Conservation (phyloP, 1,140 invertebrate genomes). For the Ceratina calcarata region DNA sequence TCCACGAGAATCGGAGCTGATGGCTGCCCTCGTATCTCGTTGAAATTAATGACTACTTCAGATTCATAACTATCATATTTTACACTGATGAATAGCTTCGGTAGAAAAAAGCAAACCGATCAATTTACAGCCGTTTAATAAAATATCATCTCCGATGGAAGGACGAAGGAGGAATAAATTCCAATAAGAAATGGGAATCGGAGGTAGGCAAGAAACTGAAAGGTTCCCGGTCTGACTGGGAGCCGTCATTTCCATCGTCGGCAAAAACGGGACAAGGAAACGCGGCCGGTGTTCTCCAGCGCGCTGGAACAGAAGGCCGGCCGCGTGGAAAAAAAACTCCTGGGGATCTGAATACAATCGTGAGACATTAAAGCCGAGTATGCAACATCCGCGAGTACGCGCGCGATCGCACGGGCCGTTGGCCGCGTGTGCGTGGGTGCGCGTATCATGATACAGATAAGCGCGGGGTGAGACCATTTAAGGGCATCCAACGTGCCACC, state of each 20-base stretch:
- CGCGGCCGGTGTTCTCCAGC: conserved; percentile 13
- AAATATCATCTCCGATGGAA: too few relatives aligned
- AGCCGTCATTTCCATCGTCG: conserved; percentile 16
- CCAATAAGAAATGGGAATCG: too few relatives aligned
- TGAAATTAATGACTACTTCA: not conserved
- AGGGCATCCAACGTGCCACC: conserved; percentile 51
- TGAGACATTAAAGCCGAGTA: conserved; percentile 48
- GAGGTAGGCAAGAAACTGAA: too few relatives aligned
- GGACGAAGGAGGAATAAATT: too few relatives aligned
- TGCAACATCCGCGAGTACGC: conserved; percentile 36
- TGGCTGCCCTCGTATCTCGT: too few relatives aligned
- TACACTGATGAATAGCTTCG: too few relatives aligned
- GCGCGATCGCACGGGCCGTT: conserved; percentile 1
- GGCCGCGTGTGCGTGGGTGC: conserved; percentile 44
- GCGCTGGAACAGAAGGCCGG: conserved; percentile 17
- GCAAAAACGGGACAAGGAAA: conserved; percentile 34
- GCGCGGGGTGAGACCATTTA: conserved; percentile 53
- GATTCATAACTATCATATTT: too few relatives aligned
- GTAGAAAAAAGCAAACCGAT: too few relatives aligned
- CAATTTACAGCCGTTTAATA: too few relatives aligned
- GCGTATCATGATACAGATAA: conserved; percentile 55
- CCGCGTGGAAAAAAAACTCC: conserved; percentile 45
- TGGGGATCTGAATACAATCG: conserved; percentile 62
- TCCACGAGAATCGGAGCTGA: not conserved
- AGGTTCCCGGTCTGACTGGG: too few relatives aligned